Evolutionary conservation across 1,140 invertebrate species (phyloP).

Genomic region (Drosophila rhopaloa): DNA sequence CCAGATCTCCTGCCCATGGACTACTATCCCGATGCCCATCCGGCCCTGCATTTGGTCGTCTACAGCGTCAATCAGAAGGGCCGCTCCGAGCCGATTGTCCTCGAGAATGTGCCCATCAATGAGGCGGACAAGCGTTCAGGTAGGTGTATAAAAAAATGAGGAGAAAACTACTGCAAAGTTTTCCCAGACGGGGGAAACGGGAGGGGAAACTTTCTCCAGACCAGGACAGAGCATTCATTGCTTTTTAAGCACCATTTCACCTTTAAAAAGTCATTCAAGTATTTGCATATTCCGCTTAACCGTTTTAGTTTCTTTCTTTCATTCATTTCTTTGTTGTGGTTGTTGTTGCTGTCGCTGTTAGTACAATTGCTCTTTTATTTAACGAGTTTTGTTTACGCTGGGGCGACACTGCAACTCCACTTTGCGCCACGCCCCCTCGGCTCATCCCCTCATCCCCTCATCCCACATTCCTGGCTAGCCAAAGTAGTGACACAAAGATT

Average conservation of each 20-base stretch:
- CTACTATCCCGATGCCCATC: conserved; percentile 85
- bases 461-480: conserved; percentile 23
- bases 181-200: conserved; percentile 4
- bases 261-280: conserved; percentile 84
- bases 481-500: conserved; percentile 68
- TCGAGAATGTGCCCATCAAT: conserved; percentile 94
- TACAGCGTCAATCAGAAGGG: conserved; percentile 95
- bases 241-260: conserved; percentile 84
- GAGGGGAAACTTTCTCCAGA: conserved; percentile 16
- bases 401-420: conserved; percentile 53
- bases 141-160: conserved; percentile 84
- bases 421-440: conserved; percentile 6
- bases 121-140: conserved; percentile 94
- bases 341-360: conserved; percentile 49
- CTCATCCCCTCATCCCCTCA: conserved; percentile 7
- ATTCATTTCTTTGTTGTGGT: conserved; percentile 31
- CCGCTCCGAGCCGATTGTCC: conserved; percentile 90
- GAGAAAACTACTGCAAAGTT: conserved; percentile 55
- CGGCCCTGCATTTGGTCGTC: conserved; percentile 90
- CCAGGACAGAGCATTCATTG: conserved; percentile 65
- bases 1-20: conserved; percentile 84
- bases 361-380: conserved; percentile 84
- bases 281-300: conserved; percentile 84
- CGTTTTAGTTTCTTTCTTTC: conserved; percentile 72
- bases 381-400: conserved; percentile 82